Evolutionary conservation across 2,888 invertebrate species (phyloP).

Genomic region (Anodontia alba): DNA sequence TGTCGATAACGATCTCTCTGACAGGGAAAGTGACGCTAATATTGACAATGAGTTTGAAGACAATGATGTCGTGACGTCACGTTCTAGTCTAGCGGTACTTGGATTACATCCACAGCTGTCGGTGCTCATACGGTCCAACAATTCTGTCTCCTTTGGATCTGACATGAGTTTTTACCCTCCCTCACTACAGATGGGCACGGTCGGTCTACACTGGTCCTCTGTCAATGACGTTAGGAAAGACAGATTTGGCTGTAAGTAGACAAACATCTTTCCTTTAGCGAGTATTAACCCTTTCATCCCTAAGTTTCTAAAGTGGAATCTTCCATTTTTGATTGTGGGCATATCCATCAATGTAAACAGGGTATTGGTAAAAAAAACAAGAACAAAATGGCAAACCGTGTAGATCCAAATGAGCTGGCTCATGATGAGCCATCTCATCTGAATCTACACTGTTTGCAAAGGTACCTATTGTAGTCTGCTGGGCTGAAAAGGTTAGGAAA

Average conservation of each 20-base stretch:
- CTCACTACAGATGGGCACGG: neutral
- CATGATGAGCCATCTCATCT: no score
- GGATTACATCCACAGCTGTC: slow-evolving; percentile 24
- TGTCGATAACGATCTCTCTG: neutral
- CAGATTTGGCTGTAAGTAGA: slow-evolving; percentile 59
- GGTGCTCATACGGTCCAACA: neutral
- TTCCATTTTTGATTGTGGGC: no score
- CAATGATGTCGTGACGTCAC: neutral
- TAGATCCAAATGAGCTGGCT: no score
- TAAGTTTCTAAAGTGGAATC: no score
- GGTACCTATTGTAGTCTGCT: no score
- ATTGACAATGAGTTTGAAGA: neutral
- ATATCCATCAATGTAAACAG: no score
- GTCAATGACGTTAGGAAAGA: slow-evolving; percentile 53
- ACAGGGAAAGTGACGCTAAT: neutral
- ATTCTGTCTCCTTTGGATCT: neutral
- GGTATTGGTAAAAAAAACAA: no score
- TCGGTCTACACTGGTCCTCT: slow-evolving; percentile 35
- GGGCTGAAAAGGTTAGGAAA: no score
- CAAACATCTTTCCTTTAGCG: no score
- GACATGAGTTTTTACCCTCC: neutral
- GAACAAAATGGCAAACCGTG: no score
- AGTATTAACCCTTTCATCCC: no score
- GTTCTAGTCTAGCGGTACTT: slow-evolving; percentile 26
- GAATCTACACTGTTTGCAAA: no score